A percentile compares a stretch with the other conserved stretches of the same genome.
Conservation (phyloP, 2,797 vertebrate genomes). For the Notamacropus eugenii region DNA sequence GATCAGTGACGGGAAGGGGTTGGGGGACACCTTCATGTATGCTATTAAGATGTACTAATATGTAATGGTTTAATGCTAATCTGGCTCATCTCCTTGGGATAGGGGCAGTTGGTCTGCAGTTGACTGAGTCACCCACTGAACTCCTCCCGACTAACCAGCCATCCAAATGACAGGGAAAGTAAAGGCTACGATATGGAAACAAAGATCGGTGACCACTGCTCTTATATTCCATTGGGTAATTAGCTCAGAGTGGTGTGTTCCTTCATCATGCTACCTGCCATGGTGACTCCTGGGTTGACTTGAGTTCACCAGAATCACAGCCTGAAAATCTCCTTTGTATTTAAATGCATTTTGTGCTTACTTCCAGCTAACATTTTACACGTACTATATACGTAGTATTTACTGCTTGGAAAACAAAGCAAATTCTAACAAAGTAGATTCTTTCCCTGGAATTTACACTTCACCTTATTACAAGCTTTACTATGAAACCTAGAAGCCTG, state of each 20-base stretch:
- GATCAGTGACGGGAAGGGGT: conserved; percentile 74
- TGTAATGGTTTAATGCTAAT: conserved; percentile 77
- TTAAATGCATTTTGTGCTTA: conserved; percentile 86
- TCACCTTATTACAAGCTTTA: conserved; percentile 89
- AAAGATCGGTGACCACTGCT: conserved; percentile 86
- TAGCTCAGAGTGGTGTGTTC: conserved; percentile 82
- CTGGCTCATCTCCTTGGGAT: conserved; percentile 77
- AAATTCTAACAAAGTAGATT: conserved; percentile 89
- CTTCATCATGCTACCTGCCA: conserved; percentile 88
- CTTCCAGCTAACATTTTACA: conserved; percentile 86
- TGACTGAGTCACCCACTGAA: conserved; percentile 67
- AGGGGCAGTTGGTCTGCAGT: conserved; percentile 59
- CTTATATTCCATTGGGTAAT: conserved; percentile 82
- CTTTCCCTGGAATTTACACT: conserved; percentile 87
- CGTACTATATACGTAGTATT: conserved; percentile 86
- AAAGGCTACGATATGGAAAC: conserved; percentile 78
- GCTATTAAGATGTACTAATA: conserved; percentile 76
- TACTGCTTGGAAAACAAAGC: conserved; percentile 89
- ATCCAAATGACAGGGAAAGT: conserved; percentile 81
- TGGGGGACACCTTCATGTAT: conserved; percentile 68
- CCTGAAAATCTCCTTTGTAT: conserved; percentile 85
- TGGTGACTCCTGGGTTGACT: conserved; percentile 76
- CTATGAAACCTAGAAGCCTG: conserved; percentile 90
- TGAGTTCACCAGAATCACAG: conserved; percentile 83
- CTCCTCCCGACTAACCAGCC: conserved; percentile 78